These are phyloP conservation scores for Poecilobothrus nobilitatus DNA, from an alignment of 2,888 invertebrate species.

Conservation along the genomic window DNA sequence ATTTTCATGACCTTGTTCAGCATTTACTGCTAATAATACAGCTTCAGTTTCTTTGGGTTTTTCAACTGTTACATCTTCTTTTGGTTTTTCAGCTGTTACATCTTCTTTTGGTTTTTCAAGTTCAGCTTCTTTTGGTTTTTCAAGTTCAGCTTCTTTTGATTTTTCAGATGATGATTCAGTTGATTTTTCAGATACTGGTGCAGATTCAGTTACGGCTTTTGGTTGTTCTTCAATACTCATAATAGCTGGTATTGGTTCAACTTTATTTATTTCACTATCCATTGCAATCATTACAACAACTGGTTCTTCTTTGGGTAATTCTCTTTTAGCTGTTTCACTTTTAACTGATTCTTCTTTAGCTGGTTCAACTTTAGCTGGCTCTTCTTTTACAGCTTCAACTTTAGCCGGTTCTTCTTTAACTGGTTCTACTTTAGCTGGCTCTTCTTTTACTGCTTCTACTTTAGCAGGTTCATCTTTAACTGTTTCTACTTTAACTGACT, in stretches of 20 bases:
- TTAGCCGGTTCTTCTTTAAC: not conserved
- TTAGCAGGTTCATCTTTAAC: not conserved
- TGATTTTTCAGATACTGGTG: not conserved
- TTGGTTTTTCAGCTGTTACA: slow-evolving; percentile 4
- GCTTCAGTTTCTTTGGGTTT: slow-evolving; percentile 11
- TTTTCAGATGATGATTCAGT: not conserved
- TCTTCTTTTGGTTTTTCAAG: not conserved
- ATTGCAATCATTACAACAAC: too few relatives aligned
- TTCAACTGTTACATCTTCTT: not conserved
- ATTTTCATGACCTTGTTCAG: slow-evolving; percentile 21
- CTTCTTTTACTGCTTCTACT: too few relatives aligned
- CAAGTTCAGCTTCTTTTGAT: not conserved
- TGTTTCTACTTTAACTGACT: not conserved
- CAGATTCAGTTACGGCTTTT: not conserved
- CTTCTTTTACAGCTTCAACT: not conserved
- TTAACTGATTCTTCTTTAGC: too few relatives aligned
- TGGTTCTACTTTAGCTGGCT: not conserved
- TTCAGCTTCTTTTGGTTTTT: slow-evolving; percentile 11
- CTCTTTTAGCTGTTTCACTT: too few relatives aligned
- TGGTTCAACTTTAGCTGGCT: not conserved
- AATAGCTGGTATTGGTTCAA: not conserved
- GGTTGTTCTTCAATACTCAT: not conserved
- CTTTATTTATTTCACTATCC: not conserved
- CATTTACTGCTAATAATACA: slow-evolving; percentile 10
- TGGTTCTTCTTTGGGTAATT: too few relatives aligned